These are phyloP conservation scores for Melieria crassipennis DNA, from an alignment of 2,888 invertebrate genomes.

Conservation along the genomic window DNA sequence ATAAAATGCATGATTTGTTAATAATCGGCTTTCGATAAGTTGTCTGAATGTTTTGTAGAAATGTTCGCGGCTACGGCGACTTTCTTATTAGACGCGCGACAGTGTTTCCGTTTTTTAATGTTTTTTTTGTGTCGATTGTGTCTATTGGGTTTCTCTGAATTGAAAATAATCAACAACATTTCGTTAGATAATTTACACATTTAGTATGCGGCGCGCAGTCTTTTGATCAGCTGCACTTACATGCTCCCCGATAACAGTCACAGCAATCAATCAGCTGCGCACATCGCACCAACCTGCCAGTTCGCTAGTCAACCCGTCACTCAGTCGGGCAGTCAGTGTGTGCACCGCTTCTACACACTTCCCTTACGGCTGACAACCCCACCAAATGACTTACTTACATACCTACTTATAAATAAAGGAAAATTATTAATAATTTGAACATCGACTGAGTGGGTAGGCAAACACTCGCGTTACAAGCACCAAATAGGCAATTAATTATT, in stretches of 20 bases:
- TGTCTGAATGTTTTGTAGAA: too few species aligned
- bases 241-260: background rate
- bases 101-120: too few species aligned
- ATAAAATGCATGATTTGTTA: too few species aligned
- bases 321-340: background rate
- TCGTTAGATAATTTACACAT: too few species aligned
- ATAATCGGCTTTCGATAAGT: too few species aligned
- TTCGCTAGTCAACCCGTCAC: background rate
- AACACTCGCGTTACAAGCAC: slow-evolving; percentile 42
- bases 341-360: background rate
- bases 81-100: too few species aligned
- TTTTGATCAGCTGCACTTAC: background rate
- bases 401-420: background rate
- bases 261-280: background rate
- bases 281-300: background rate
- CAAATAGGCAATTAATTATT: slow-evolving; percentile 45
- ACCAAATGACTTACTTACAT: background rate
- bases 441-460: slow-evolving; percentile 31
- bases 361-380: background rate
- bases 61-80: too few species aligned
- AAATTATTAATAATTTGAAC: too few species aligned
- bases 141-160: too few species aligned
- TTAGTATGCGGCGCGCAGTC: too few species aligned
- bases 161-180: too few species aligned
- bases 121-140: too few species aligned